A percentile compares a stretch with the other conserved stretches of the same genome.
Evolutionary conservation across 2,113 vertebrate species (phyloP).

Genomic region (Caranx melampygus): DNA sequence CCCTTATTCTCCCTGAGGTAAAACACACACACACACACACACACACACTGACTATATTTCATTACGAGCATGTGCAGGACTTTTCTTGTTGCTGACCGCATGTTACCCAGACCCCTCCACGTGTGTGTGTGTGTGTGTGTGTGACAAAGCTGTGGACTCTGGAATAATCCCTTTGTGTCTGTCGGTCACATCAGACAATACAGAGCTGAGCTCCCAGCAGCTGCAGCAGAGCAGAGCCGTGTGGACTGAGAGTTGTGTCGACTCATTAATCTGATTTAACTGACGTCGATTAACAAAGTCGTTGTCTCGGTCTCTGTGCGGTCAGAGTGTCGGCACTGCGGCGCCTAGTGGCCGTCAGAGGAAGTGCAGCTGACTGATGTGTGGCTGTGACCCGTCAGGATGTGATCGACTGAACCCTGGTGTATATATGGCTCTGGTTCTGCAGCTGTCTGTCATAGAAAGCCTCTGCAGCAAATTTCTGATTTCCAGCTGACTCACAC

Average conservation of each 20-base stretch:
- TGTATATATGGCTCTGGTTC: not conserved
- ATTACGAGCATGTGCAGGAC: not conserved
- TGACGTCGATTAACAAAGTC: too few species aligned
- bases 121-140: slow-evolving; percentile 31
- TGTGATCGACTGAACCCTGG: not conserved
- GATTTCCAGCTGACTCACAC: slow-evolving; percentile 21
- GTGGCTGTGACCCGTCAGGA: too few species aligned
- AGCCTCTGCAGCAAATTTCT: slow-evolving; percentile 12
- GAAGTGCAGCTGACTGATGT: too few species aligned
- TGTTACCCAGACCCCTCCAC: slow-evolving; percentile 34
- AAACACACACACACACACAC: slow-evolving; percentile 18
- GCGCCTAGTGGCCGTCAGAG: too few species aligned
- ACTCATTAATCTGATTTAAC: slow-evolving; percentile 1
- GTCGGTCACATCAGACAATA: slow-evolving; percentile 28
- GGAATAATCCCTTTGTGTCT: slow-evolving; percentile 67
- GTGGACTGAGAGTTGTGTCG: not conserved
- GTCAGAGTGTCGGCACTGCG: too few species aligned
- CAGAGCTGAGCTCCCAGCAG: slow-evolving; percentile 2
- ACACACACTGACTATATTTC: slow-evolving; percentile 7
- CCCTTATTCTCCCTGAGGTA: slow-evolving; percentile 65
- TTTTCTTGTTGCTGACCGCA: slow-evolving; percentile 19
- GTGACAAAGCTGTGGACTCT: slow-evolving; percentile 60
- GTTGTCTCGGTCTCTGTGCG: too few species aligned
- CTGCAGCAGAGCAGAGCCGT: slow-evolving; percentile 27
- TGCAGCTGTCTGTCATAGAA: not conserved